phyloP scores from a whole-genome alignment of 2,888 invertebrate genomes.

The Dolichomitus sp. region DNA sequence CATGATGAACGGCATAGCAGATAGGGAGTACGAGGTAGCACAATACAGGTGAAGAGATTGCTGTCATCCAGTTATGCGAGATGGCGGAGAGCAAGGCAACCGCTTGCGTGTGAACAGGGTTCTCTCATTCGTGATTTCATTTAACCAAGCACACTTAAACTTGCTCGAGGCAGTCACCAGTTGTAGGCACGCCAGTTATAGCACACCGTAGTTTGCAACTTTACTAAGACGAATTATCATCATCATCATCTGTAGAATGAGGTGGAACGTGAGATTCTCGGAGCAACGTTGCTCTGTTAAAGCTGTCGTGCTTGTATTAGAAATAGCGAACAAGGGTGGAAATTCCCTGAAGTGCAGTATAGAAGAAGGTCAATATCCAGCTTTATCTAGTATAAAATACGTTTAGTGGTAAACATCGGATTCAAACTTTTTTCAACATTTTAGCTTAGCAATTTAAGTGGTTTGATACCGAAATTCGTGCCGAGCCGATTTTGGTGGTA shows the following conservation, averaged over 20 bases:
- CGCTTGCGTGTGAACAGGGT: slow-evolving; percentile 15
- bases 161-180: neutral
- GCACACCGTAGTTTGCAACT: neutral
- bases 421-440: neutral
- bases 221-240: slow-evolving; percentile 13
- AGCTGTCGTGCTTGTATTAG: neutral
- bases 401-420: neutral
- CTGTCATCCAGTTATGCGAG: slow-evolving; percentile 3
- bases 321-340: neutral
- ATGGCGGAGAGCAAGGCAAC: neutral
- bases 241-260: neutral
- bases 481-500: neutral
- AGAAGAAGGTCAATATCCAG: neutral
- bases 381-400: neutral
- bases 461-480: neutral
- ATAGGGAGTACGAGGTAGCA: neutral
- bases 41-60: neutral
- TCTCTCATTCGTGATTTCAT: slow-evolving; percentile 70
- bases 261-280: neutral
- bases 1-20: neutral
- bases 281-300: neutral
- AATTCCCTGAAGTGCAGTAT: too few relatives aligned
- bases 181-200: neutral
- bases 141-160: slow-evolving; percentile 52
- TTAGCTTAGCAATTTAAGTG: neutral